Conservation (phyloP, 2,797 vertebrate genomes). For the Lophotriccus pileatus region DNA sequence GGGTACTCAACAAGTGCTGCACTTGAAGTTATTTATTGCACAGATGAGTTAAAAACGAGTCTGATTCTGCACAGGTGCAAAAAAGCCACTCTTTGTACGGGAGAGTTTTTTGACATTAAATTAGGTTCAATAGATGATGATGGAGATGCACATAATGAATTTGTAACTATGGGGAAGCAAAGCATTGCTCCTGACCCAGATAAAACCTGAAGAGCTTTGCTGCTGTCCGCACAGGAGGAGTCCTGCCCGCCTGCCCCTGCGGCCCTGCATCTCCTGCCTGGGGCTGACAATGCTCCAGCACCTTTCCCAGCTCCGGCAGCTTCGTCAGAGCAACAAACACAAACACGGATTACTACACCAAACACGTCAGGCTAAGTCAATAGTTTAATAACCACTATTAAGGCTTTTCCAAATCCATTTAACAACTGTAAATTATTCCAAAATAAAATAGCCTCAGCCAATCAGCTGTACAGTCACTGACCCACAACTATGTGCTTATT, state of each 20-base stretch:
- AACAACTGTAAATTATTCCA: slow-evolving; percentile 67
- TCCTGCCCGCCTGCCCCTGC: neutral
- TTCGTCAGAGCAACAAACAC: neutral
- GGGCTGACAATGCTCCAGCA: neutral
- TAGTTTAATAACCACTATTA: slow-evolving; percentile 70
- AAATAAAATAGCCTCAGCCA: slow-evolving; percentile 56
- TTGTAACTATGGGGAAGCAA: neutral
- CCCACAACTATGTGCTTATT: slow-evolving; percentile 58
- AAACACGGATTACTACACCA: slow-evolving; percentile 46
- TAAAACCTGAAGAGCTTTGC: neutral
- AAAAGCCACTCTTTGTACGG: neutral
- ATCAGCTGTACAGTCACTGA: slow-evolving; percentile 59
- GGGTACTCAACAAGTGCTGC: neutral
- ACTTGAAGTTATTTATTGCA: slow-evolving; percentile 3
- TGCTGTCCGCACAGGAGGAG: neutral
- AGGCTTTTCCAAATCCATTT: slow-evolving; percentile 67
- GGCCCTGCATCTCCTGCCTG: neutral
- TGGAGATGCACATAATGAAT: neutral
- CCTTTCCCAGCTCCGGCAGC: neutral
- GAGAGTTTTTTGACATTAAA: neutral
- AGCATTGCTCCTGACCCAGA: neutral
- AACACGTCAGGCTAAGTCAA: slow-evolving; percentile 68
- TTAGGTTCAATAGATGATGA: neutral
- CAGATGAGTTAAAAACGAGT: neutral
- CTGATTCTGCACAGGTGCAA: neutral